Evolutionary conservation across 2,888 invertebrate species (phyloP).

Genomic region (Watsonalla binaria): DNA sequence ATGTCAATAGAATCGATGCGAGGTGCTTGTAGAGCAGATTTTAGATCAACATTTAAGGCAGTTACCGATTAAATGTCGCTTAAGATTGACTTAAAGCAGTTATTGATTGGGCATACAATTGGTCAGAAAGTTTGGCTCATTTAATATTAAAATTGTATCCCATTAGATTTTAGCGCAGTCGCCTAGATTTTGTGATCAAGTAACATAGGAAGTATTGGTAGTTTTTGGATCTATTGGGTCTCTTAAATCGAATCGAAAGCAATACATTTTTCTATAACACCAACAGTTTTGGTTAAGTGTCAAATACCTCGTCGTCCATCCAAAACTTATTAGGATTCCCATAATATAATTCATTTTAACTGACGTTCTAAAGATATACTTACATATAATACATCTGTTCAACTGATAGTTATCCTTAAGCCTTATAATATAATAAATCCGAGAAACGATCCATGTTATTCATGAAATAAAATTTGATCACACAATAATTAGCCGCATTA

Average conservation of each 20-base stretch:
- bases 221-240: neutral
- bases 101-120: neutral
- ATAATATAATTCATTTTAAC: too few relatives aligned
- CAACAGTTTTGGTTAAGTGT: too few relatives aligned
- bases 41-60: too few relatives aligned
- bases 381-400: neutral
- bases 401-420: neutral
- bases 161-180: neutral
- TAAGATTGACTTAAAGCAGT: too few relatives aligned
- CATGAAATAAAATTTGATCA: neutral
- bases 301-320: too few relatives aligned
- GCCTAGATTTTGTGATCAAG: slow-evolving; percentile 30
- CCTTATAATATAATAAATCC: neutral
- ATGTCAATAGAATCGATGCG: too few relatives aligned
- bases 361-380: neutral
- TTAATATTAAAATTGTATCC: neutral
- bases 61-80: too few relatives aligned
- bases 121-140: neutral
- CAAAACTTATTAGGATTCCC: too few relatives aligned
- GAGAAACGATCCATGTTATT: neutral
- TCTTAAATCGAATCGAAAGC: too few relatives aligned
- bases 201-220: slow-evolving; percentile 20
- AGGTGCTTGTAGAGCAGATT: too few relatives aligned
- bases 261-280: too few relatives aligned
- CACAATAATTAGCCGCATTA: too few relatives aligned